A percentile compares a stretch with the other conserved stretches of the same genome.
Evolutionary conservation across 2,888 invertebrate species (phyloP).

Genomic region (Caenorhabditis angaria): DNA sequence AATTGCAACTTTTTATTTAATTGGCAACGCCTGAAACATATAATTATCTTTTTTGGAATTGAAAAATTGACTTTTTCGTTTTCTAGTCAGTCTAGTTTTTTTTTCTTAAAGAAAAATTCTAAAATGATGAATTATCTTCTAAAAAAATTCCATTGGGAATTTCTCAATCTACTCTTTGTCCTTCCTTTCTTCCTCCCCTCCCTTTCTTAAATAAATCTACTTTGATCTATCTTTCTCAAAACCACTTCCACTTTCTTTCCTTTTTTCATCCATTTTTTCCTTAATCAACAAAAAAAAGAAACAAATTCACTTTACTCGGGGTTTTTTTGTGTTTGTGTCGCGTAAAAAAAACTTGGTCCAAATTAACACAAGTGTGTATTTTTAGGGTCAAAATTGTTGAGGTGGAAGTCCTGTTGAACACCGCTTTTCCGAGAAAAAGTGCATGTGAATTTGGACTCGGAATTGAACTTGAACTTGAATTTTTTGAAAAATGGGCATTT

Average conservation of each 20-base stretch:
- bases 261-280: too few species aligned
- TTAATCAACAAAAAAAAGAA: not conserved
- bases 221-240: not conserved
- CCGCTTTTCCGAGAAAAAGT: too few species aligned
- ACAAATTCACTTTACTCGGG: not conserved
- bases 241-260: too few species aligned
- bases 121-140: not conserved
- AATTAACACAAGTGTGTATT: not conserved
- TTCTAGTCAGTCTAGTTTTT: too few species aligned
- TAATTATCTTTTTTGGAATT: not conserved
- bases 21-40: conserved; percentile 1
- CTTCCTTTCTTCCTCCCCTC: not conserved
- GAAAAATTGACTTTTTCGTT: not conserved
- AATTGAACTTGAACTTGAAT: too few species aligned
- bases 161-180: not conserved
- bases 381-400: too few species aligned
- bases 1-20: not conserved
- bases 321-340: not conserved
- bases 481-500: too few species aligned
- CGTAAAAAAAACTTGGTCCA: too few species aligned
- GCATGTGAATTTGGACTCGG: too few species aligned
- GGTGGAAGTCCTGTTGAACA: too few species aligned
- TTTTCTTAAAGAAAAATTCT: not conserved
- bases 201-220: not conserved
- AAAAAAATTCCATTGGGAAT: not conserved